Conservation (phyloP, 2,797 vertebrate genomes). For the Emydoidea blandingii region DNA sequence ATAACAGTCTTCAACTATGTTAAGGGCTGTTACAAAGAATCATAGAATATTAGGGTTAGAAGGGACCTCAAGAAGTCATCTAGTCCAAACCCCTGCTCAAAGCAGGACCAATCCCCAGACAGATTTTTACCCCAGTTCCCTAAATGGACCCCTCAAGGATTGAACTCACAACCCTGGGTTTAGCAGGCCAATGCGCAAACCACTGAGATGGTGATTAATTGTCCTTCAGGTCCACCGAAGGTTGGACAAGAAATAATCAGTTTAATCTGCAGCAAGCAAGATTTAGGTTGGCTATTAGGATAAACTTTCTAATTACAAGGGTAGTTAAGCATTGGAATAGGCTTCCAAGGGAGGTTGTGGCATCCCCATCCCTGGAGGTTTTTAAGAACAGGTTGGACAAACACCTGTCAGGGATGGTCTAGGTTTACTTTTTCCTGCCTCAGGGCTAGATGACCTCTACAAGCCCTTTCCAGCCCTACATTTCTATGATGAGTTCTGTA, state of each 20-base stretch:
- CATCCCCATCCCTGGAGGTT: not conserved
- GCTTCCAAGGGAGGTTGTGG: not conserved
- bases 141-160: too few relatives aligned
- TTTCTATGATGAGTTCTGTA: not conserved
- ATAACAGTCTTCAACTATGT: not conserved
- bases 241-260: not conserved
- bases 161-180: too few relatives aligned
- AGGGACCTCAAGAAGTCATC: too few relatives aligned
- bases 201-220: not conserved
- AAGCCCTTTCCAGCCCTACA: not conserved
- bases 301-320: not conserved
- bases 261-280: not conserved
- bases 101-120: too few relatives aligned
- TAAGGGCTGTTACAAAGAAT: not conserved
- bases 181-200: too few relatives aligned
- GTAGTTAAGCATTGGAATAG: not conserved
- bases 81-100: too few relatives aligned
- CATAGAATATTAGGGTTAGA: too few relatives aligned
- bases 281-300: not conserved
- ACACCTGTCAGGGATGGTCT: not conserved
- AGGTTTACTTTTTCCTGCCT: too few relatives aligned
- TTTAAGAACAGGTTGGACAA: not conserved
- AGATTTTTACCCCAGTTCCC: too few relatives aligned
- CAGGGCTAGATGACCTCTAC: too few relatives aligned
- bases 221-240: not conserved